Evolutionary conservation across 1,140 invertebrate genomes (phyloP).

Genomic region (Oryctes rhinoceros): DNA sequence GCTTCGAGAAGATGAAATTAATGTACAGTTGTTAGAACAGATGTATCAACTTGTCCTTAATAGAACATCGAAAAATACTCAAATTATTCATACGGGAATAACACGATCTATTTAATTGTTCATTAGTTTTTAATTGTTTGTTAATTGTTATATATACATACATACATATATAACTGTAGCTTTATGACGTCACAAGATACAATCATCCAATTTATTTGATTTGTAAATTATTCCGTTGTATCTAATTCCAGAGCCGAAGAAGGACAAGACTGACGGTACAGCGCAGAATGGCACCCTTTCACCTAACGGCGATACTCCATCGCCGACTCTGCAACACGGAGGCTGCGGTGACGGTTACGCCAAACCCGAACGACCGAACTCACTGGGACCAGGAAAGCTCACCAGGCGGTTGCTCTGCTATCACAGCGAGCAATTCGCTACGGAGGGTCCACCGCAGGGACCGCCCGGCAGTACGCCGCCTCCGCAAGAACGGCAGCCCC

Average conservation of each 20-base stretch:
- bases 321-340: conserved; percentile 57
- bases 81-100: too few species aligned
- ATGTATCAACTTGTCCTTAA: too few species aligned
- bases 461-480: conserved; percentile 66
- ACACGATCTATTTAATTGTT: too few species aligned
- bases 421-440: conserved; percentile 74
- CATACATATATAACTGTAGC: too few species aligned
- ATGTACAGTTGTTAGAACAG: too few species aligned
- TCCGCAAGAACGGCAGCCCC: conserved; percentile 62
- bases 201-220: not conserved
- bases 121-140: too few species aligned
- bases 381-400: conserved; percentile 75
- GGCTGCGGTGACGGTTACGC: conserved; percentile 58
- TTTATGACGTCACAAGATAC: too few species aligned
- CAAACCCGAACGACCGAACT: conserved; percentile 77
- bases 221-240: conserved; percentile 31
- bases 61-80: too few species aligned
- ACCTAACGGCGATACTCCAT: conserved; percentile 66
- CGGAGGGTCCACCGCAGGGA: conserved; percentile 62
- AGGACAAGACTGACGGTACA: conserved; percentile 87
- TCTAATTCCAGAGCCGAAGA: conserved; percentile 81
- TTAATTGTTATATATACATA: too few species aligned
- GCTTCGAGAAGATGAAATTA: too few species aligned
- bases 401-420: conserved; percentile 76
- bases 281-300: conserved; percentile 70